Evolutionary conservation across 2,113 vertebrate species (phyloP).

Genomic region (Struthio camelus): DNA sequence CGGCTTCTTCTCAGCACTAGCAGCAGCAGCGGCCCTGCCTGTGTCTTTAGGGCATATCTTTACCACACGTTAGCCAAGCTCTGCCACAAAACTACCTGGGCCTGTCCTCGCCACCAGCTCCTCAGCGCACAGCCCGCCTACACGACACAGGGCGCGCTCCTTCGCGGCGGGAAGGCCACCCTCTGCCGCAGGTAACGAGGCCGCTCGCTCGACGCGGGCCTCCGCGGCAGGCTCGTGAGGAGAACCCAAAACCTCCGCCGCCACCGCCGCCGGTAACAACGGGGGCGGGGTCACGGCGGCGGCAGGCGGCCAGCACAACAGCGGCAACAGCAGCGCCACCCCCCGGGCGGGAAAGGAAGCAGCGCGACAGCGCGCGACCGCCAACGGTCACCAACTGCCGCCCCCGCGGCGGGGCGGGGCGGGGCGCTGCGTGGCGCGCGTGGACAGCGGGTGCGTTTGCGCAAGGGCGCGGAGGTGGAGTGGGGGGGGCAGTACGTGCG

Average conservation of each 20-base stretch:
- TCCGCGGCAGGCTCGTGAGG: no score
- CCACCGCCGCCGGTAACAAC: no score
- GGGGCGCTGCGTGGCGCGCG: rapidly evolving
- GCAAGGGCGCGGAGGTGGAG: rapidly evolving
- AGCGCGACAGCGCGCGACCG: no score
- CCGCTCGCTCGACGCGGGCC: neutral
- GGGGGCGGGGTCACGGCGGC: rapidly evolving
- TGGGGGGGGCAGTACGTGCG: neutral
- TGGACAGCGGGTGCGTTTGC: neutral
- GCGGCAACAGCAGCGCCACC: no score
- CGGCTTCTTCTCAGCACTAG: rapidly evolving
- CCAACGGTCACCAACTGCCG: neutral
- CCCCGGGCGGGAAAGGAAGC: no score
- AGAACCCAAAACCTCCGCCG: no score
- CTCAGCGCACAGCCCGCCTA: no score
- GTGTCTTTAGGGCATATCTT: rapidly evolving
- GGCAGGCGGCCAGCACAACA: no score
- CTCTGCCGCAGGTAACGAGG: no score
- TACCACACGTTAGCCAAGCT: neutral
- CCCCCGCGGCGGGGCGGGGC: no score
- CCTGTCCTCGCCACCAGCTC: rapidly evolving
- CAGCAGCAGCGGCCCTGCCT: rapidly evolving
- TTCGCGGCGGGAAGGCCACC: neutral
- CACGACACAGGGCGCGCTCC: no score
- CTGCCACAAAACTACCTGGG: neutral